A percentile compares a stretch with the other conserved stretches of the same genome.
phyloP scores from a whole-genome alignment of 2,888 invertebrate species.

The Temnothorax rugatulus region DNA sequence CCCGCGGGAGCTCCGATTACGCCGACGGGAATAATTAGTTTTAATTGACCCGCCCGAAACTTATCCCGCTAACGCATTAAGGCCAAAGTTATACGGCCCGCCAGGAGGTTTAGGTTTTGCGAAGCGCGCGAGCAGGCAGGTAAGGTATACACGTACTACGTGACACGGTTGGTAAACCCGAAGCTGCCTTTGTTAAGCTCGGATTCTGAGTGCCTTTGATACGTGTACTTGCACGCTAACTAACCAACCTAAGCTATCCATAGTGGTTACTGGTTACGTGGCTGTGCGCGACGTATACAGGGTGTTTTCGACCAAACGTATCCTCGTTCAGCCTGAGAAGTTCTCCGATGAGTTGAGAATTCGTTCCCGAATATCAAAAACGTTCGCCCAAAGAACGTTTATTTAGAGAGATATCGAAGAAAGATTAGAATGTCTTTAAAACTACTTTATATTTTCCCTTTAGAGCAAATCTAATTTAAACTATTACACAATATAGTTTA shows the following conservation, averaged over 20 bases:
- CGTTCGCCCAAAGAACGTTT: neutral
- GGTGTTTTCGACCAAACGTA: constrained; percentile 29
- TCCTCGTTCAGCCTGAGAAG: neutral
- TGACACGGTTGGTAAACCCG: constrained; percentile 86
- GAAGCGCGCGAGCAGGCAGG: constrained; percentile 84
- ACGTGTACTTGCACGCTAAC: constrained; percentile 87
- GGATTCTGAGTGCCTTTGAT: constrained; percentile 86
- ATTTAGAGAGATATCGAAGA: neutral
- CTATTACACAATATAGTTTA: neutral
- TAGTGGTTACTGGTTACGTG: constrained; percentile 64
- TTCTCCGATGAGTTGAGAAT: neutral
- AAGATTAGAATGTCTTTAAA: neutral
- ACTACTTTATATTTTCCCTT: neutral
- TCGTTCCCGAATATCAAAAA: neutral
- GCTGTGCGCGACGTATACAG: constrained; percentile 28
- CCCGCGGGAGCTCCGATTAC: constrained; percentile 69
- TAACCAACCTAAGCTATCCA: constrained; percentile 86
- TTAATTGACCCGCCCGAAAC: constrained; percentile 80
- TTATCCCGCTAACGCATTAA: constrained; percentile 82
- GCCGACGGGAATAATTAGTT: constrained; percentile 80
- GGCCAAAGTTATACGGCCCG: constrained; percentile 82
- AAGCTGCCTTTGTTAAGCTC: constrained; percentile 86
- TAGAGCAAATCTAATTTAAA: neutral
- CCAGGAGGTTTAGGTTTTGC: constrained; percentile 80
- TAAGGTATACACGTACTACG: constrained; percentile 85